Conservation (phyloP, 2,888 invertebrate species). For the Helobdella robusta region DNA sequence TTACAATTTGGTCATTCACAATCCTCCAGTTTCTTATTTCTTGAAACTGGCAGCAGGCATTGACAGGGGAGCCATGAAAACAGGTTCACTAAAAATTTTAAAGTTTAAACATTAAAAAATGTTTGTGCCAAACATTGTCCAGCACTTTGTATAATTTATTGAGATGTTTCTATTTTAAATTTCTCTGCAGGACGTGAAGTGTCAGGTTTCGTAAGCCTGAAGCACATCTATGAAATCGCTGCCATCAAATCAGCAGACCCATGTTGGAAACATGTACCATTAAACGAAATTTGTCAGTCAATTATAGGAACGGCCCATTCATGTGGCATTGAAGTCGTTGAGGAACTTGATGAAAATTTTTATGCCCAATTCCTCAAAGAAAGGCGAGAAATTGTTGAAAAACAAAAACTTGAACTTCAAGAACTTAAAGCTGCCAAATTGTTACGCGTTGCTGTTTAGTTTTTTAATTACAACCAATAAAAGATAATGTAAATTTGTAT, state of each 20-base stretch:
- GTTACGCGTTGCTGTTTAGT: slow-evolving; percentile 56
- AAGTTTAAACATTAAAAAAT: neutral
- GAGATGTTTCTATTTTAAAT: neutral
- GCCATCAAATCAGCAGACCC: slow-evolving; percentile 85
- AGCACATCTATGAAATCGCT: slow-evolving; percentile 96
- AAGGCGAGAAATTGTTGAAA: slow-evolving; percentile 61
- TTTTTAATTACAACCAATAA: no score
- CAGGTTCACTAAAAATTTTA: slow-evolving; percentile 27
- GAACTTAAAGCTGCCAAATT: slow-evolving; percentile 81
- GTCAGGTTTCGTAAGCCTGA: slow-evolving; percentile 79
- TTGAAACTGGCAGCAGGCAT: slow-evolving; percentile 91
- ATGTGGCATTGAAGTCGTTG: slow-evolving; percentile 74
- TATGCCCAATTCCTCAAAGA: slow-evolving; percentile 69
- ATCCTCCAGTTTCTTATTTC: slow-evolving; percentile 78
- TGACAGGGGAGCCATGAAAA: slow-evolving; percentile 60
- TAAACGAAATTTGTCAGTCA: slow-evolving; percentile 61
- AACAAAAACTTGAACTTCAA: slow-evolving; percentile 65
- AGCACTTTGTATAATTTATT: neutral
- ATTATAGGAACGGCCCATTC: slow-evolving; percentile 68
- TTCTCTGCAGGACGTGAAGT: slow-evolving; percentile 59
- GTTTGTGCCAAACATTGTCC: no score
- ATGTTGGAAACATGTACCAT: slow-evolving; percentile 39
- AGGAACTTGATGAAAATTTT: slow-evolving; percentile 59
- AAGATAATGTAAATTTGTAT: no score
- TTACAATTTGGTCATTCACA: slow-evolving; percentile 69